phyloP scores from a whole-genome alignment of 1,140 invertebrate species.

The Zaprionus lachaisei region DNA sequence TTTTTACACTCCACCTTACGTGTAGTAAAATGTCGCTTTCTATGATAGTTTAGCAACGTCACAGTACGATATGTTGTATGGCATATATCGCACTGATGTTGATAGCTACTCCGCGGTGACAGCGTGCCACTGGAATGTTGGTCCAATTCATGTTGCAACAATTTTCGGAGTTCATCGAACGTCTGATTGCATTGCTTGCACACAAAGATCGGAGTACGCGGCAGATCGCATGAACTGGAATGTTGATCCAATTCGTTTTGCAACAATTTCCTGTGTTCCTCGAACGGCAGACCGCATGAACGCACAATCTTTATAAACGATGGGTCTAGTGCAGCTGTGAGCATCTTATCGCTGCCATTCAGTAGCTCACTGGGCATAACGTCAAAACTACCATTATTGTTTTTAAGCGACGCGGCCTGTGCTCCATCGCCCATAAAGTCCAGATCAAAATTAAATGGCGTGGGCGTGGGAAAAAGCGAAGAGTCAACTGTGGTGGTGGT shows the following conservation, averaged over 20 bases:
- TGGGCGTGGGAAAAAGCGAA: conserved; percentile 54
- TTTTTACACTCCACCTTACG: conserved; percentile 49
- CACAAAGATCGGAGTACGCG: conserved; percentile 35
- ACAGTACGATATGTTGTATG: conserved; percentile 57
- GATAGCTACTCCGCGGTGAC: conserved; percentile 21
- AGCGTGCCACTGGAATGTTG: conserved; percentile 45
- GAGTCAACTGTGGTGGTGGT: conserved; percentile 6
- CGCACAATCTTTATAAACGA: conserved; percentile 37
- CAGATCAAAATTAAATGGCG: conserved; percentile 66
- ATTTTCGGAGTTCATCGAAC: conserved; percentile 62
- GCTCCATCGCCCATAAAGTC: conserved; percentile 54
- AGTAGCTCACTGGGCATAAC: conserved; percentile 31
- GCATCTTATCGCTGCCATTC: conserved; percentile 62
- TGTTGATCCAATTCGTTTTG: conserved; percentile 61
- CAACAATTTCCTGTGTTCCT: conserved; percentile 58
- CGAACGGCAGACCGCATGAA: conserved; percentile 37
- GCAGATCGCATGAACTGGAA: conserved; percentile 34
- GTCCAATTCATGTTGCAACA: conserved; percentile 59
- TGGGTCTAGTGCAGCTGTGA: conserved; percentile 40
- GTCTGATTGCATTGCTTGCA: conserved; percentile 67
- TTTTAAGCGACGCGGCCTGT: conserved; percentile 28
- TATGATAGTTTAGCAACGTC: conserved; percentile 67
- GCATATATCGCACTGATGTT: conserved; percentile 62
- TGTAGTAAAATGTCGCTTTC: conserved; percentile 56
- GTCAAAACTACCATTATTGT: conserved; percentile 20